phyloP scores from a whole-genome alignment of 2,888 invertebrate genomes.

The Megaustenia siamemsis region DNA sequence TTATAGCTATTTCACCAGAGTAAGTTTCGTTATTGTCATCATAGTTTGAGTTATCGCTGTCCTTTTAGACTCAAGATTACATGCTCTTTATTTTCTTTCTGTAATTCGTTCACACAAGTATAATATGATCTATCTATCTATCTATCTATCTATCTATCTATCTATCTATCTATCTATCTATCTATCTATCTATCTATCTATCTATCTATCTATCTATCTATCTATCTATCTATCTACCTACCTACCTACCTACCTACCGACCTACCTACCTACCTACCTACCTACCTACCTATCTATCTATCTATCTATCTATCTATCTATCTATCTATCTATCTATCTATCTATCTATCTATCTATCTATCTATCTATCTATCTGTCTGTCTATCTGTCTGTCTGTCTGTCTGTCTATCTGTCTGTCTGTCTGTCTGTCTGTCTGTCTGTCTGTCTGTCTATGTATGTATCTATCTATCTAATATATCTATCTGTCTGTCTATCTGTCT shows the following conservation, averaged over 20 bases:
- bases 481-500: slow-evolving; percentile 15
- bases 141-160: neutral
- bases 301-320: neutral
- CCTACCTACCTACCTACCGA: no score
- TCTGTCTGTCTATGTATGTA: neutral
- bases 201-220: slow-evolving; percentile 1
- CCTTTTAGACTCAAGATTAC: neutral
- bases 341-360: neutral
- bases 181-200: neutral
- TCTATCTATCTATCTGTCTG: neutral
- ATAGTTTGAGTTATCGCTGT: neutral
- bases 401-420: neutral
- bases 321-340: neutral
- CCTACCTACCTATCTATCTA: neutral
- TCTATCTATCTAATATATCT: neutral
- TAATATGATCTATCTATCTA: neutral
- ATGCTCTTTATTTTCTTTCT: neutral
- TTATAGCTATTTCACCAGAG: neutral
- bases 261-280: no score
- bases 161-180: neutral
- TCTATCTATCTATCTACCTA: neutral
- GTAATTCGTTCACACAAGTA: no score
- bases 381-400: neutral
- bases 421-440: neutral
- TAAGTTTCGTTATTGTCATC: slow-evolving; percentile 1